Evolutionary conservation across 2,888 invertebrate genomes (phyloP), one percentile per base, ranked within the genome.

Genomic region (Gibbula magus): DNA sequence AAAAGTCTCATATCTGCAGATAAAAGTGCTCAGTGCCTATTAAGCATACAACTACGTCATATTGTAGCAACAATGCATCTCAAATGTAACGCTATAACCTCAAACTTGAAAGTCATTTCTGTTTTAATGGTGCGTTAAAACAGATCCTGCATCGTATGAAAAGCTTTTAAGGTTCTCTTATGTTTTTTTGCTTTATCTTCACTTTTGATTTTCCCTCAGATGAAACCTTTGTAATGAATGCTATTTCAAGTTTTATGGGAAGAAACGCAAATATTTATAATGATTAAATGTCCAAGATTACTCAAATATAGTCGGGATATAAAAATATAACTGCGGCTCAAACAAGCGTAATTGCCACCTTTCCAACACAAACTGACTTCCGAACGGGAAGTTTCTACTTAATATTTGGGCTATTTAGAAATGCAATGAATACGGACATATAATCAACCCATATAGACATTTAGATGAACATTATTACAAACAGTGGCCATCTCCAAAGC

Each of bases 181-280:
- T n/a, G n/a, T 7, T 45, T 45, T 45, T 45, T 45, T 45, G 4
- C 10, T 45, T 45, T 45, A 45, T 45, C 10, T 45, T 45, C 45
- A 4, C 13, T 45, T 45, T 13, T 45, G 45, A 45, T 45, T 45
- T 45, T 45, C 45, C 13, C 45, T 45, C 45, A 45, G 8, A 45
- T 45, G 29, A 61, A 61, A 25, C 61, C 61, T 25, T 61, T 61
- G 61, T 61, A 29, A 25, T 29, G 61, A 61, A n/a, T 29, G 61
- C 61, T 61, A 61, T 25, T 61, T n/a, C 25, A 22, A 25, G 29
- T 29, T 16, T 61, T 25, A 61, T 61, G 25, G n/a, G 61, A 29
- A 25, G 61, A 61, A 61, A 61, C 61, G 29, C 61, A 61, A 61
- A 61, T 61, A 61, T 61, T 61, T 61, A 61, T 61, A 29, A 61